Evolutionary conservation across 2,113 vertebrate genomes (phyloP), one percentile per base, ranked within the genome.

Genomic region (Lathamus discolor): DNA sequence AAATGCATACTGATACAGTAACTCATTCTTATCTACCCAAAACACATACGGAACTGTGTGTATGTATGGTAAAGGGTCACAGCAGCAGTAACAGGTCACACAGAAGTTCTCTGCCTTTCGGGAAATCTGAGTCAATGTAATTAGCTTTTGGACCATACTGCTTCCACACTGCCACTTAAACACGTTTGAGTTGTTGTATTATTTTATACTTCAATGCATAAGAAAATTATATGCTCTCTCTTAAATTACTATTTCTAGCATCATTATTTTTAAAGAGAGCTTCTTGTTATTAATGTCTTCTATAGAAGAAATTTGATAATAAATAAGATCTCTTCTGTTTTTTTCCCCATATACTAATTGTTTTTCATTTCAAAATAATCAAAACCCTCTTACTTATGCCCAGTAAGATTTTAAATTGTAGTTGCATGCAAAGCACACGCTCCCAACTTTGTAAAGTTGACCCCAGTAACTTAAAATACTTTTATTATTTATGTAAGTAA

Each of bases 361-460:
- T 2, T 20, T 73, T 94, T 77, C 23, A 11, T 92, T 67, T 93
- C n/a, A 91, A 95, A 79, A 23, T 73, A 88, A 88, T 77, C 33
- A 70, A 77, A 76, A 11, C 29, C 10, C 24, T 91, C 51, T 91
- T 83, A 84, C 61, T 86, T 89, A 83, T 94, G 37, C 41, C 33
- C 77, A 70, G 88, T 88, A 82, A 76, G 41, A 94, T 39, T 88
- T 92, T 88, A 90, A 92, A 86, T 91, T 83, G 86, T 4, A 91
- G 70, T 79, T 94, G 14, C 14, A 89, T 66, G 61, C 29, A 91
- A 95, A 86, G 14, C 29, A 41, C 28, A 44, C 25, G 66, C 11
- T 17, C 17, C 49, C 11, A 15, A 33, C 68, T 66, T 66, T 86
- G 69, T 62, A 81, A 92, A 83, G 84, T 72, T 91, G 25, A 91